Conservation (phyloP, 2,888 invertebrate species). For the Abrostola tripartita region DNA sequence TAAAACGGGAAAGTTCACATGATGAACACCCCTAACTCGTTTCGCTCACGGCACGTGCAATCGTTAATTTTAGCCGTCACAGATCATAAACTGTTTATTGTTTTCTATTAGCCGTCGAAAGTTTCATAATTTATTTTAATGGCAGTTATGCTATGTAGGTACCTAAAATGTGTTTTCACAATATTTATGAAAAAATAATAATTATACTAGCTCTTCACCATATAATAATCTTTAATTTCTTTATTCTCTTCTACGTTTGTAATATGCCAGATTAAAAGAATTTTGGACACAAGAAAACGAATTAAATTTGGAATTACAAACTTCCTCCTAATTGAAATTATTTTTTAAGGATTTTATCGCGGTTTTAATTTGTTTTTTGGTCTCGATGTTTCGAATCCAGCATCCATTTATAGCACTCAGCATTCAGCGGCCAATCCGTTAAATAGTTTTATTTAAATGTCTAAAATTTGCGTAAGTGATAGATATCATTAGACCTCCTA, state of each 20-base stretch:
- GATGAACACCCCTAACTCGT: slow-evolving; percentile 72
- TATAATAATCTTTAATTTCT: neutral
- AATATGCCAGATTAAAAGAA: too few species aligned
- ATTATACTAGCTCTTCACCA: neutral
- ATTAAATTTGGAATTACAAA: too few species aligned
- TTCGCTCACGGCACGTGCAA: slow-evolving; percentile 70
- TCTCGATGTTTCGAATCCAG: too few species aligned
- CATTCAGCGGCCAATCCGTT: too few species aligned
- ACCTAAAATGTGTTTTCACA: slow-evolving; percentile 31
- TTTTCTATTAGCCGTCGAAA: slow-evolving; percentile 71
- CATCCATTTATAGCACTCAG: too few species aligned
- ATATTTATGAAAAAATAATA: slow-evolving; percentile 24
- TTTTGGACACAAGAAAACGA: too few species aligned
- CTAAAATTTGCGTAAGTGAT: too few species aligned
- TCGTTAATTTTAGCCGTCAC: slow-evolving; percentile 80
- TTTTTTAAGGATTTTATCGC: too few species aligned
- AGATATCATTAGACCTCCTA: too few species aligned
- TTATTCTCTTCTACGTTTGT: neutral
- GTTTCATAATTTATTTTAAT: slow-evolving; percentile 58
- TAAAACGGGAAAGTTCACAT: slow-evolving; percentile 77
- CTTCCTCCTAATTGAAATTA: too few species aligned
- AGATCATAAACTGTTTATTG: slow-evolving; percentile 81
- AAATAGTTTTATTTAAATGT: too few species aligned
- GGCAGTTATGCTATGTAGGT: slow-evolving; percentile 27
- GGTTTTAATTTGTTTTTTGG: too few species aligned